Base-by-base conservation (phyloP, 2,113 vertebrate genomes). In the Lophotis ruficrista region DNA sequence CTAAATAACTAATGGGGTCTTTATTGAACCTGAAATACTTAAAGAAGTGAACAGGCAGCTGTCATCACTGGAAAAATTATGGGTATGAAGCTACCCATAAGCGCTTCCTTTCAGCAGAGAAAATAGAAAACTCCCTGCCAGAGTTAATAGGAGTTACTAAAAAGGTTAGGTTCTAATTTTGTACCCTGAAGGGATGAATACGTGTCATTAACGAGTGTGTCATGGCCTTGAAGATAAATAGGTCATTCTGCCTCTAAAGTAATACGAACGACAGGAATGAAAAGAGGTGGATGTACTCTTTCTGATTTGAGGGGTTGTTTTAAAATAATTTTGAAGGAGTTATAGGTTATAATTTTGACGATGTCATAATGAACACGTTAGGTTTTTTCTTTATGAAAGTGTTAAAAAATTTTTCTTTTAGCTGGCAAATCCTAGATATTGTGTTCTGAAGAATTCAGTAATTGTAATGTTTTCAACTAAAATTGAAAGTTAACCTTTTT, bases 181-280 rank as follows among this genome's bases (percentile, higher is more conserved):
- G 18, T 33, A 35, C 82, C 66, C 71, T 51, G 68, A 78, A 81
- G 72, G 56, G 43, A 23, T 66, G 58, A 87, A 64, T 72, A 56
- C 0, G 1, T 96, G 54, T 88, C 50, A 41, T 81, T 93, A 86
- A 81, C 56, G 95, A 95, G 64, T 89, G 66, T 90, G 72, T 95
- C 79, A n/a, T 71, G 93, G 57, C 92, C 90, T 75, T 89, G 57
- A 84, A 94, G 82, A 89, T 81, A 96, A 94, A 83, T 81, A 90
- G 88, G 85, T 90, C 88, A 30, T 90, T 96, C 71, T 89, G 38
- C 27, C 64, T 83, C 68, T 83, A 6, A 91, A 85, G 48, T 60
- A 45, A 41, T 50, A 35, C 3, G 50, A 5, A 22, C 1, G 17
- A 51, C n/a, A 86, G 30, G 27, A 58, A 48, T 0, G 1, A 68